Conservation (phyloP, 2,797 vertebrate species). For the Xiphophorus birchmanni region DNA sequence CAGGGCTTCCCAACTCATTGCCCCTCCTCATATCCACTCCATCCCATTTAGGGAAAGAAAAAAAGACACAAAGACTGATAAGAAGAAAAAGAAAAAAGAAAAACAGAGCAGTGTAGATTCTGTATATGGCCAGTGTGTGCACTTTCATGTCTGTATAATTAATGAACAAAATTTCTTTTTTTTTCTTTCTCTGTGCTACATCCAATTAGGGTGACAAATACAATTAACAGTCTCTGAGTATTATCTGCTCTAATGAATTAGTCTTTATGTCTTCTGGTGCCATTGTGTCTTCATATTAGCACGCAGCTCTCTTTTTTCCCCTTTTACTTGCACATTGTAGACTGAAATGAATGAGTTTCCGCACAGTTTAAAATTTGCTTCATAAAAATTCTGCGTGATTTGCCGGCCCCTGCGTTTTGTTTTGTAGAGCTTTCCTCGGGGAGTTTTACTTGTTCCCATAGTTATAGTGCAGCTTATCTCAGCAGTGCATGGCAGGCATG, state of each 20-base stretch:
- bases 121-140: slow-evolving; percentile 51
- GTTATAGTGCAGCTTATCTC: slow-evolving; percentile 74
- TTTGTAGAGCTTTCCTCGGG: slow-evolving; percentile 71
- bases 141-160: slow-evolving; percentile 78
- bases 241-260: slow-evolving; percentile 81
- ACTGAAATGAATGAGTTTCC: slow-evolving; percentile 46
- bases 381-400: slow-evolving; percentile 51
- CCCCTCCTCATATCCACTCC: slow-evolving; percentile 56
- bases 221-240: slow-evolving; percentile 80
- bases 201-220: slow-evolving; percentile 79
- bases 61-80: slow-evolving; percentile 61
- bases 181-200: slow-evolving; percentile 69
- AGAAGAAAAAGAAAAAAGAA: slow-evolving; percentile 1
- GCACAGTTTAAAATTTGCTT: slow-evolving; percentile 51
- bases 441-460: slow-evolving; percentile 72
- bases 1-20: slow-evolving; percentile 53
- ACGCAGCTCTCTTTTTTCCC: slow-evolving; percentile 51
- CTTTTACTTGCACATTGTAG: slow-evolving; percentile 55
- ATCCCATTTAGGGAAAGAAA: slow-evolving; percentile 50
- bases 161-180: slow-evolving; percentile 73
- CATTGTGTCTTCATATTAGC: slow-evolving; percentile 63
- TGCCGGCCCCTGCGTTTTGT: slow-evolving; percentile 64
- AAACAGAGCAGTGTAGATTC: slow-evolving; percentile 46
- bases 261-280: slow-evolving; percentile 70
- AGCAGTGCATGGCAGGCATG: slow-evolving; percentile 63